Evolutionary conservation across 2,113 vertebrate genomes (phyloP).

Genomic region (Ophthalmotilapia sp.): DNA sequence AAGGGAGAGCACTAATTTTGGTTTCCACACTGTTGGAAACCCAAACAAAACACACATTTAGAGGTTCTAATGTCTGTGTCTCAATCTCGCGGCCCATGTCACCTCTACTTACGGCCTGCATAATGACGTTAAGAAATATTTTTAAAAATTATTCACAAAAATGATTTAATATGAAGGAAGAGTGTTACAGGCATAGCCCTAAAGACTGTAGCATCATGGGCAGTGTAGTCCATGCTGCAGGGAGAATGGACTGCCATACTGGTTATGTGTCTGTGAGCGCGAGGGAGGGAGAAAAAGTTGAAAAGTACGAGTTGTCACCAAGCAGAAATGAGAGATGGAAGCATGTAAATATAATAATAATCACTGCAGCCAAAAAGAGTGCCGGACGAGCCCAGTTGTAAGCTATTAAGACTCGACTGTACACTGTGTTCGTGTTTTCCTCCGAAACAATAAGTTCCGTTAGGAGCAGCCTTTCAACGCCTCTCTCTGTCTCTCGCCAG

Average conservation of each 20-base stretch:
- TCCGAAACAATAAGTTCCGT: rapidly evolving
- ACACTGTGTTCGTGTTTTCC: neutral
- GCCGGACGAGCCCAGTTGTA: rapidly evolving
- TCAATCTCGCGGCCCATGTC: rapidly evolving
- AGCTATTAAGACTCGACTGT: neutral
- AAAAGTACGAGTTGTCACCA: neutral
- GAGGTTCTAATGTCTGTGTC: neutral
- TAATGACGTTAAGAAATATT: neutral
- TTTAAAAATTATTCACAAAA: neutral
- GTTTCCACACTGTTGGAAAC: neutral
- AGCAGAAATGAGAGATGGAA: rapidly evolving
- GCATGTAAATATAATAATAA: neutral
- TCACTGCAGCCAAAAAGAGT: neutral
- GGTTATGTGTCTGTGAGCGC: neutral
- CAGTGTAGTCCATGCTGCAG: neutral
- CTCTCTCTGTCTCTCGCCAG: neutral
- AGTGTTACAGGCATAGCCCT: neutral
- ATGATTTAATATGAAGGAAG: neutral
- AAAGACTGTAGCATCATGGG: neutral
- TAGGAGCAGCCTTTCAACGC: rapidly evolving
- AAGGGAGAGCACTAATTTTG: neutral
- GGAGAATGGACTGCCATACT: neutral
- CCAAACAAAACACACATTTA: neutral
- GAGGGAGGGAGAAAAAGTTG: neutral
- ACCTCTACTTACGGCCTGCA: neutral